A percentile compares a stretch with the other conserved stretches of the same genome.
phyloP scores from a whole-genome alignment of 2,113 vertebrate genomes.

The Myotis lucifugus region DNA sequence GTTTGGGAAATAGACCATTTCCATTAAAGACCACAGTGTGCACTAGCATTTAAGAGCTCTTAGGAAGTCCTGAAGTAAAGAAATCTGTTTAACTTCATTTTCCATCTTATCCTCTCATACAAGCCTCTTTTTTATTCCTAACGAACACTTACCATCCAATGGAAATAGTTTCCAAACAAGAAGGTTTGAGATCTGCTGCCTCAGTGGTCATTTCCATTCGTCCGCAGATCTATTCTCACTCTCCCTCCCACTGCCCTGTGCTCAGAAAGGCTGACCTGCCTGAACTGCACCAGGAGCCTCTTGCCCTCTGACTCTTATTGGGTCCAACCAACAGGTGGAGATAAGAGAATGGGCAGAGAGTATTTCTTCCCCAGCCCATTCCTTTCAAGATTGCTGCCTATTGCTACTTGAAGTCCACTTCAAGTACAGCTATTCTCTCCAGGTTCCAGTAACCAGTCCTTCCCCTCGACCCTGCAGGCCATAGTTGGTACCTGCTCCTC shows the following conservation, averaged over 20 bases:
- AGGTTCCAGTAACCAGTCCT: not conserved
- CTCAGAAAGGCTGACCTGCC: not conserved
- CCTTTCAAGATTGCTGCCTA: not conserved
- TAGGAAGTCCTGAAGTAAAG: not conserved
- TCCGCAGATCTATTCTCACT: fast-evolving
- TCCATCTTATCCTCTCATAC: not conserved
- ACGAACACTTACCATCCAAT: not conserved
- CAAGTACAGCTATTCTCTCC: not conserved
- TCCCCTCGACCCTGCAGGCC: not conserved
- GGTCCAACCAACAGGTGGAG: not conserved
- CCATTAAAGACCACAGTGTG: not conserved
- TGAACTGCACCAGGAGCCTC: not conserved
- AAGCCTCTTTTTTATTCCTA: not conserved
- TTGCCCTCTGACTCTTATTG: not conserved
- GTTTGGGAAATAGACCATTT: not conserved
- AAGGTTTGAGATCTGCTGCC: not conserved
- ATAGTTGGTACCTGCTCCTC: too few species aligned
- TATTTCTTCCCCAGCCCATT: not conserved
- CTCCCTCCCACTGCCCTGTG: not conserved
- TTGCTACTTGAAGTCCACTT: not conserved
- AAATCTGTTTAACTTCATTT: not conserved
- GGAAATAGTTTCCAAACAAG: not conserved
- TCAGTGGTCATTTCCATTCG: not conserved
- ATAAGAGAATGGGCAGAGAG: not conserved
- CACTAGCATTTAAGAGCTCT: not conserved